These are phyloP conservation scores for Trididemnum miniatum DNA, from an alignment of 23 tunicate genomes.

Conservation along the genomic window DNA sequence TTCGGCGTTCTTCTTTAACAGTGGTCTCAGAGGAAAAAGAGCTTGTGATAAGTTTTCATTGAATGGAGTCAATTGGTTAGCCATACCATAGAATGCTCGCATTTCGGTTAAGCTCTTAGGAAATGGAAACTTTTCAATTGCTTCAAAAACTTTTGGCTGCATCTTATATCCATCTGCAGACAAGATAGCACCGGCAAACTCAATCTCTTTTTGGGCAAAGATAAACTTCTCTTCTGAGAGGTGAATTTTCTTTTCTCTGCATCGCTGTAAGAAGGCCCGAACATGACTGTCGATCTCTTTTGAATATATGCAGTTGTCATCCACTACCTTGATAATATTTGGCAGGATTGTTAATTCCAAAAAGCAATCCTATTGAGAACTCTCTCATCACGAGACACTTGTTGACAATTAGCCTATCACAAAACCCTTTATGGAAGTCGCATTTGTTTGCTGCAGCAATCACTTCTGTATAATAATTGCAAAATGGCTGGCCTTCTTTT, in stretches of 20 bases:
- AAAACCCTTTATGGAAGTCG: no score
- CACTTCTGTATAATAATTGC: no score
- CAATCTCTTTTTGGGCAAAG: slow-evolving; percentile 1
- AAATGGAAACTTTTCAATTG: neutral
- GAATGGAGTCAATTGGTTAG: neutral
- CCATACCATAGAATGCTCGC: slow-evolving; percentile 7
- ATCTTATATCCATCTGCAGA: neutral
- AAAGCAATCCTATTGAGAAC: no score
- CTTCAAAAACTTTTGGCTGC: slow-evolving; percentile 1
- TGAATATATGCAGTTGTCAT: slow-evolving; percentile 1
- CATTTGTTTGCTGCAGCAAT: no score
- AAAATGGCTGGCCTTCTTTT: no score
- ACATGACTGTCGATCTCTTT: neutral
- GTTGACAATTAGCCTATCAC: no score
- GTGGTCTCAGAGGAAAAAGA: neutral
- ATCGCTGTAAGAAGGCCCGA: neutral
- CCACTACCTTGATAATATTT: slow-evolving; percentile 1
- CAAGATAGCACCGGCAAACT: slow-evolving; percentile 3
- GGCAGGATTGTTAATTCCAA: no score
- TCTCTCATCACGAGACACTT: no score
- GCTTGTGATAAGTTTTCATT: neutral
- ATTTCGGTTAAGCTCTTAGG: slow-evolving; percentile 2
- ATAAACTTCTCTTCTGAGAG: neutral
- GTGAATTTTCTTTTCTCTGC: neutral
- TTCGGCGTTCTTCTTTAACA: neutral